These are phyloP conservation scores for Bergia sp. DNA, from an alignment of 92 coral and sea anemone species.

Conservation along the genomic window DNA sequence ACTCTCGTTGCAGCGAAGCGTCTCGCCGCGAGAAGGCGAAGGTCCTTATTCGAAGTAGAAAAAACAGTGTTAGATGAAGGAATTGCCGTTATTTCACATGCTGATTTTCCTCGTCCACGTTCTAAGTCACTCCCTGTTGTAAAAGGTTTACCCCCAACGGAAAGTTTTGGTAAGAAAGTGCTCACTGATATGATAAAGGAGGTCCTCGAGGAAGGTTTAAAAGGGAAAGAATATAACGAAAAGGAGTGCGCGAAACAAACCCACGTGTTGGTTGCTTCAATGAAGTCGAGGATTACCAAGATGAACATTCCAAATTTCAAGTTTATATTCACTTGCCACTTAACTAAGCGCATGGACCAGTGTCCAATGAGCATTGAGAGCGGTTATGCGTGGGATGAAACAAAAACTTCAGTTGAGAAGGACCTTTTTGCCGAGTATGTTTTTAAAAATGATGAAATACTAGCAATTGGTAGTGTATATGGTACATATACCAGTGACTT, in stretches of 20 bases:
- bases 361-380: slow-evolving; percentile 72
- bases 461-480: slow-evolving; percentile 76
- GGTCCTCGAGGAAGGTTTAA: slow-evolving; percentile 49
- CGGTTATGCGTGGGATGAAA: slow-evolving; percentile 88
- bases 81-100: slow-evolving; percentile 60
- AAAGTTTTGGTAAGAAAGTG: slow-evolving; percentile 43
- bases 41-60: slow-evolving; percentile 73
- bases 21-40: slow-evolving; percentile 28
- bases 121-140: slow-evolving; percentile 34
- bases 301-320: slow-evolving; percentile 67
- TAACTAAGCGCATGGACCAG: slow-evolving; percentile 59
- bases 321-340: slow-evolving; percentile 65
- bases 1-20: slow-evolving; percentile 6
- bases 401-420: slow-evolving; percentile 56
- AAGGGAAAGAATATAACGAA: slow-evolving; percentile 50
- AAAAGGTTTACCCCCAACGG: background rate
- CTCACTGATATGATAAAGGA: slow-evolving; percentile 57
- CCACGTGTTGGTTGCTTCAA: slow-evolving; percentile 35
- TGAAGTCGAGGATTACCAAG: slow-evolving; percentile 52
- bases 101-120: slow-evolving; percentile 67
- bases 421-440: slow-evolving; percentile 86
- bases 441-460: slow-evolving; percentile 68
- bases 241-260: slow-evolving; percentile 36
- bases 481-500: slow-evolving; percentile 52
- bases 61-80: slow-evolving; percentile 53